A percentile compares a stretch with the other conserved stretches of the same genome.
Evolutionary conservation across 64 coral and sea anemone genomes (phyloP).

Genomic region (Stichodactyla mertensii): DNA sequence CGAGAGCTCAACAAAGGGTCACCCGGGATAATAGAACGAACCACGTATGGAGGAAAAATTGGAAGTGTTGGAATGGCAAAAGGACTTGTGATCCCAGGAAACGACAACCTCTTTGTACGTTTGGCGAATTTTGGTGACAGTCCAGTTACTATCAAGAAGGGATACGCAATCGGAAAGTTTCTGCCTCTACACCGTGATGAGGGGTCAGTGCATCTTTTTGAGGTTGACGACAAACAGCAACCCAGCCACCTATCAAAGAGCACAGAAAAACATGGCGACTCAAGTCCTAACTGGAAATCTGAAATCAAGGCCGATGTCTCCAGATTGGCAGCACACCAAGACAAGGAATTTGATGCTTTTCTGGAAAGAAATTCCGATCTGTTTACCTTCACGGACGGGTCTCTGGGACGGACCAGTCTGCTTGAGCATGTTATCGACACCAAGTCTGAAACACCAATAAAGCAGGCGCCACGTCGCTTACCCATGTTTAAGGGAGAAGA

Average conservation of each 20-base stretch:
- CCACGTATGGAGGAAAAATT: neutral
- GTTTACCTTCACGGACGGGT: neutral
- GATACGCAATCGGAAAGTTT: too few relatives aligned
- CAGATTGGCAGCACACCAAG: neutral
- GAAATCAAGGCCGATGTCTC: neutral
- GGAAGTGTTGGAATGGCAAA: constrained; percentile 12
- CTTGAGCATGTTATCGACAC: constrained; percentile 20
- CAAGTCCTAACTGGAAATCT: too few relatives aligned
- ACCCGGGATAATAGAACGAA: constrained; percentile 25
- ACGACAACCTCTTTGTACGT: too few relatives aligned
- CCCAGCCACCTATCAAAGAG: too few relatives aligned
- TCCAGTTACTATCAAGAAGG: too few relatives aligned
- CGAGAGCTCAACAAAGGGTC: constrained; percentile 35
- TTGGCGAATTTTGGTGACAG: too few relatives aligned
- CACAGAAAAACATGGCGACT: too few relatives aligned
- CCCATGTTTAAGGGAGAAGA: constrained; percentile 17
- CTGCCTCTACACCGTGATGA: too few relatives aligned
- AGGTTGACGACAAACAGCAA: too few relatives aligned
- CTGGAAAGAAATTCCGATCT: neutral
- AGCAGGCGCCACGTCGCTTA: constrained; percentile 17
- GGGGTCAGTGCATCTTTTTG: too few relatives aligned
- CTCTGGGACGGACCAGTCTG: constrained; percentile 14
- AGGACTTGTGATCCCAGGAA: neutral
- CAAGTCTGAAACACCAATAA: neutral
- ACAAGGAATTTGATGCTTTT: neutral